Conservation (phyloP, 2,888 invertebrate genomes). For the Philereme transversata region DNA sequence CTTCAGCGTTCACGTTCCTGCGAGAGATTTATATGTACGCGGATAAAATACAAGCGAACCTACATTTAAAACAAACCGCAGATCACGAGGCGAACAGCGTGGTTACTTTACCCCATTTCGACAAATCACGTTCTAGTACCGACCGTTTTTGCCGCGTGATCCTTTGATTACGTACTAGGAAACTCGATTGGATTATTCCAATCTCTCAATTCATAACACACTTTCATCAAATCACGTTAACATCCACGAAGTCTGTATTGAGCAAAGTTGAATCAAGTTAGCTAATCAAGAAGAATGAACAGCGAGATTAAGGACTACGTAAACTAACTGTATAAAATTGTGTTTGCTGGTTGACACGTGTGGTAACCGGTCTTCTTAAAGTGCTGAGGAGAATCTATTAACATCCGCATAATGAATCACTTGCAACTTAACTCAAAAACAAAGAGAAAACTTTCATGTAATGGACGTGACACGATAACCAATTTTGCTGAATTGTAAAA, state of each 20-base stretch:
- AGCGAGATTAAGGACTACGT: too few relatives aligned
- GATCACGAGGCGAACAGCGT: conserved; percentile 55
- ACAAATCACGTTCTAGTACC: conserved; percentile 52
- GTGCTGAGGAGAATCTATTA: background rate
- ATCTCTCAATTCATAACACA: conserved; percentile 10
- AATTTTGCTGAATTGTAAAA: conserved; percentile 26
- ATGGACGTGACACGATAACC: conserved; percentile 25
- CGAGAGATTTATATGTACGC: conserved; percentile 35
- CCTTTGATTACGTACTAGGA: conserved; percentile 48
- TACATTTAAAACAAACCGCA: conserved; percentile 45
- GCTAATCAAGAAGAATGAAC: background rate
- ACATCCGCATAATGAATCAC: background rate
- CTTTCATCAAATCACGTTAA: background rate
- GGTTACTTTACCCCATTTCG: conserved; percentile 53
- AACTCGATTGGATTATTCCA: conserved; percentile 39
- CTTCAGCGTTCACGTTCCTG: conserved; percentile 37
- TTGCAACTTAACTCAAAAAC: conserved; percentile 2
- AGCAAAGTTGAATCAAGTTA: background rate
- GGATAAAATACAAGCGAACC: conserved; percentile 36
- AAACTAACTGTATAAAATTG: too few relatives aligned
- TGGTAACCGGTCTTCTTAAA: too few relatives aligned
- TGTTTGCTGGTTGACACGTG: too few relatives aligned
- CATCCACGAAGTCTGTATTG: background rate
- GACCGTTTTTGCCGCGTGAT: conserved; percentile 47
- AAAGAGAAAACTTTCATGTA: conserved; percentile 22